A percentile compares a stretch with the other conserved stretches of the same genome.
Conservation (phyloP, 1,140 invertebrate genomes). For the Limonius californicus region DNA sequence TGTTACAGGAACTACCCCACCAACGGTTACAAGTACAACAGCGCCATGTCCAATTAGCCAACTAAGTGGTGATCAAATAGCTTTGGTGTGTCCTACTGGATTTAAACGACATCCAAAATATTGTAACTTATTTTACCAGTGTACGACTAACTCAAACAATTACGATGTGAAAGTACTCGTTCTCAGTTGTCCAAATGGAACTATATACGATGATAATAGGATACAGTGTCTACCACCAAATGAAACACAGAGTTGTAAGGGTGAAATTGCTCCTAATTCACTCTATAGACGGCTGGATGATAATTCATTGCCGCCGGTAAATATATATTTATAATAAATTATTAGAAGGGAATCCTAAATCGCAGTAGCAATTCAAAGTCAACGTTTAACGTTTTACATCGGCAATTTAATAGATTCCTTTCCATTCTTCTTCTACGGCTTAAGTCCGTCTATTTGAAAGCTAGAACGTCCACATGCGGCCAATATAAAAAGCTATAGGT, state of each 20-base stretch:
- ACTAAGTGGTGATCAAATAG: conserved; percentile 61
- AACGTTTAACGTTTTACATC: too few relatives aligned
- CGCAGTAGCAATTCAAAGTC: too few relatives aligned
- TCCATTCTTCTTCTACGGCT: too few relatives aligned
- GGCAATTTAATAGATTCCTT: too few relatives aligned
- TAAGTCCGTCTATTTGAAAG: too few relatives aligned
- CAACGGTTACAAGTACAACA: conserved; percentile 24
- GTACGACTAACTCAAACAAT: conserved; percentile 58
- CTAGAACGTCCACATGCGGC: too few relatives aligned
- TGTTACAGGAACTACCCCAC: background rate
- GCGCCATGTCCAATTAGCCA: conserved; percentile 38
- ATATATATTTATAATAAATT: too few relatives aligned
- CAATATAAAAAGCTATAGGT: too few relatives aligned
- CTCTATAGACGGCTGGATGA: conserved; percentile 54
- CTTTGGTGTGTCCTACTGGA: conserved; percentile 72
- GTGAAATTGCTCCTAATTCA: conserved; percentile 51
- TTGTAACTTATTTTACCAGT: conserved; percentile 82
- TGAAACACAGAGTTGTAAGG: conserved; percentile 56
- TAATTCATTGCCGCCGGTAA: conserved; percentile 56
- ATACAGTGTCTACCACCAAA: conserved; percentile 64
- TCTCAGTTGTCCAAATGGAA: conserved; percentile 70
- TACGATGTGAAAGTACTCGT: conserved; percentile 69
- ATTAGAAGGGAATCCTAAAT: too few relatives aligned
- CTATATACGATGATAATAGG: conserved; percentile 68
- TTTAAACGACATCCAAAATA: conserved; percentile 78